These are phyloP conservation scores for Ceryle rudis DNA, from an alignment of 2,797 vertebrate genomes.

Conservation along the genomic window DNA sequence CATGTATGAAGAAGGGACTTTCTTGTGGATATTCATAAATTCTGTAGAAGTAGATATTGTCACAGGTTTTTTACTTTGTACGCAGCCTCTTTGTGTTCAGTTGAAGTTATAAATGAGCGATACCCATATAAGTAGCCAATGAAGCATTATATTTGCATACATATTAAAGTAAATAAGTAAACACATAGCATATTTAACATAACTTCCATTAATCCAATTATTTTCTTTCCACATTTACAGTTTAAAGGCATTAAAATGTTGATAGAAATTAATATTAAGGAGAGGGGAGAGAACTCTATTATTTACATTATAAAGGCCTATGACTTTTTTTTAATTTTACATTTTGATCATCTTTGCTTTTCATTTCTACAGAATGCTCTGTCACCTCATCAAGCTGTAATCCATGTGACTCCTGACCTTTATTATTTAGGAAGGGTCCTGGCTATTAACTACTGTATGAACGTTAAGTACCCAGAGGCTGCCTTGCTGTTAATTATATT, in stretches of 20 bases:
- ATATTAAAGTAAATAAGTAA: slow-evolving; percentile 68
- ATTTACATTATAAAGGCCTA: slow-evolving; percentile 33
- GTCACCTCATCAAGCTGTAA: slow-evolving; percentile 36
- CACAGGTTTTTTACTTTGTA: not conserved
- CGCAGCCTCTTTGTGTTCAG: not conserved
- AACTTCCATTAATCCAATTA: slow-evolving; percentile 5
- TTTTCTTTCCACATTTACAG: not conserved
- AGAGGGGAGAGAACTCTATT: not conserved
- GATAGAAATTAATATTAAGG: slow-evolving; percentile 42
- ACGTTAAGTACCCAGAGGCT: not conserved
- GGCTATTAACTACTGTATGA: slow-evolving; percentile 37
- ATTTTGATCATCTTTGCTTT: slow-evolving; percentile 33
- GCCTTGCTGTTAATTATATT: slow-evolving; percentile 66
- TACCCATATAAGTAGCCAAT: not conserved
- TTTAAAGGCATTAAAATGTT: slow-evolving; percentile 20
- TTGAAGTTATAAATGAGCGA: not conserved
- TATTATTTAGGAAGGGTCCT: slow-evolving; percentile 43
- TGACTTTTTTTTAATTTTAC: not conserved
- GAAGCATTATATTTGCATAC: slow-evolving; percentile 49
- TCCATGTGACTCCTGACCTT: slow-evolving; percentile 37
- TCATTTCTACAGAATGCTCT: not conserved
- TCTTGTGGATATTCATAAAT: not conserved
- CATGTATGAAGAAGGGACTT: not conserved
- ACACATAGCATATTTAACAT: not conserved
- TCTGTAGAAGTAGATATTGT: not conserved